Percentiles rank a stretch among this genome's conserved stretches.
Evolutionary conservation across 2,888 invertebrate genomes (phyloP).

Genomic region (Helicoverpa assulta): DNA sequence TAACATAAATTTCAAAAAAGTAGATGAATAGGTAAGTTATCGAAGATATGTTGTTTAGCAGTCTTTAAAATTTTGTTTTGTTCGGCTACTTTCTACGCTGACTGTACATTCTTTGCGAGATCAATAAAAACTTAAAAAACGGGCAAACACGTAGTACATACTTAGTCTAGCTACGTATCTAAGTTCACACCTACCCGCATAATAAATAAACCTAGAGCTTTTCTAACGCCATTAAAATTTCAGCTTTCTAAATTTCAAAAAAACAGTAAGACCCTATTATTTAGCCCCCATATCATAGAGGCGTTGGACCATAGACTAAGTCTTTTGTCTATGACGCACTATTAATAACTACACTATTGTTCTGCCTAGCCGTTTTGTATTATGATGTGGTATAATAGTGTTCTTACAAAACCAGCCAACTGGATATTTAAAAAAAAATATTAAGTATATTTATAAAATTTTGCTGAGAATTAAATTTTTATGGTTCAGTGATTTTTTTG

Average conservation of each 20-base stretch:
- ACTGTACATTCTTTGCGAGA: too few relatives aligned
- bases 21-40: too few relatives aligned
- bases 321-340: slow-evolving; percentile 67
- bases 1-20: too few relatives aligned
- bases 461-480: slow-evolving; percentile 17
- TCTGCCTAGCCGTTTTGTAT: slow-evolving; percentile 46
- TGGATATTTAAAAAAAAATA: slow-evolving; percentile 22
- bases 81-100: too few relatives aligned
- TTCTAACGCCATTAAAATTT: slow-evolving; percentile 22
- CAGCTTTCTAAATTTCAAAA: slow-evolving; percentile 47
- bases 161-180: too few relatives aligned
- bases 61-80: too few relatives aligned
- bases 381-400: slow-evolving; percentile 35
- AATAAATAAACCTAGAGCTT: slow-evolving; percentile 11
- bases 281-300: slow-evolving; percentile 63
- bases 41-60: too few relatives aligned
- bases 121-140: too few relatives aligned
- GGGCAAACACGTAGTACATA: too few relatives aligned
- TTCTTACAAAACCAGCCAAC: slow-evolving; percentile 42
- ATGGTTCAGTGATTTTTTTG: slow-evolving; percentile 21
- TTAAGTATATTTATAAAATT: slow-evolving; percentile 1
- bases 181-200: slow-evolving; percentile 18
- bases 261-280: slow-evolving; percentile 58
- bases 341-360: slow-evolving; percentile 65
- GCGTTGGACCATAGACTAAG: slow-evolving; percentile 69